Conservation (phyloP, 2,113 vertebrate genomes). For the Pseudonaja textilis region DNA sequence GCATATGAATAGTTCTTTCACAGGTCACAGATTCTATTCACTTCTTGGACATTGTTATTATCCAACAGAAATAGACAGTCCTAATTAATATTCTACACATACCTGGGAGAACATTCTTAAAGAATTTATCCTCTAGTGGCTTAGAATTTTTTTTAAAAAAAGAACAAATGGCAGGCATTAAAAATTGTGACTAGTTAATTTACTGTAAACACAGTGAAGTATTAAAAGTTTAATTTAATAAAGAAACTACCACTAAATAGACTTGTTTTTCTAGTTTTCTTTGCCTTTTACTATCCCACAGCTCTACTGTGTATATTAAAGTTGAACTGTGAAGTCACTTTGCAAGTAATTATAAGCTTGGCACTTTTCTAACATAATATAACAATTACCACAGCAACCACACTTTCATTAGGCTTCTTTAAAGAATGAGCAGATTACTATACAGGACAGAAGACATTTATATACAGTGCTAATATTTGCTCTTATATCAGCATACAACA, state of each 20-base stretch:
- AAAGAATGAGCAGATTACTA: conserved; percentile 61
- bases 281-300: conserved; percentile 52
- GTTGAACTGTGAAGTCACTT: conserved; percentile 60
- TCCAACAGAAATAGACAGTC: conserved; percentile 89
- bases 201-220: conserved; percentile 53
- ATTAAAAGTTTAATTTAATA: conserved; percentile 69
- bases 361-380: conserved; percentile 59
- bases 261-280: conserved; percentile 58
- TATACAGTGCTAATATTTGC: conserved; percentile 57
- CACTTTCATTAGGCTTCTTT: conserved; percentile 57
- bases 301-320: conserved; percentile 62
- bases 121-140: conserved; percentile 80
- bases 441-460: conserved; percentile 59
- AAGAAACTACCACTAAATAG: conserved; percentile 46
- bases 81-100: conserved; percentile 99
- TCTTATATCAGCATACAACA: conserved; percentile 42
- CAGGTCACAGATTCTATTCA: conserved; percentile 98
- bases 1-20: conserved; percentile 93
- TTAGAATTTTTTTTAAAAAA: conserved; percentile 49
- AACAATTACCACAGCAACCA: conserved; percentile 61
- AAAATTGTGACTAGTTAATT: conserved; percentile 59
- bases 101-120: conserved; percentile 87
- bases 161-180: conserved; percentile 56
- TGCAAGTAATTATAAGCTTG: conserved; percentile 65
- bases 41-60: conserved; percentile 90